Evolutionary conservation across 1,140 invertebrate genomes (phyloP).

Genomic region (Drosophila nebulosa): DNA sequence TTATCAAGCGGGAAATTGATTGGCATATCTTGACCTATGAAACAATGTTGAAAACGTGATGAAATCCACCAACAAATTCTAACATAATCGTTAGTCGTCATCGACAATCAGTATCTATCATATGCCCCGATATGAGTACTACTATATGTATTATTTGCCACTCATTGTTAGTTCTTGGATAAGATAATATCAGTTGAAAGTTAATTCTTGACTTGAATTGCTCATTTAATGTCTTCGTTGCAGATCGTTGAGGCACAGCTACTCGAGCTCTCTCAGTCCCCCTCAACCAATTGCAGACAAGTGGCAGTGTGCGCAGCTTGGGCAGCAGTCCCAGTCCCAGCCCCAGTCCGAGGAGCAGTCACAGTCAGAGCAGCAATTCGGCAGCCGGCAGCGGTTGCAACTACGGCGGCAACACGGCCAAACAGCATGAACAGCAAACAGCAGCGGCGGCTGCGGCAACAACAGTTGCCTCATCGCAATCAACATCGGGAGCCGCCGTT

Average conservation of each 20-base stretch:
- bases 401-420: constrained; percentile 39
- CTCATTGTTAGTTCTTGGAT: too few species aligned
- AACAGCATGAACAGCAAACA: constrained; percentile 47
- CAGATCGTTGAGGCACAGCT: constrained; percentile 48
- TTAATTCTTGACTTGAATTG: too few species aligned
- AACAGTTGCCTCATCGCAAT: not conserved
- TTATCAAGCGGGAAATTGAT: not conserved
- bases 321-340: constrained; percentile 24
- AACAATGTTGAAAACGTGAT: not conserved
- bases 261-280: constrained; percentile 25
- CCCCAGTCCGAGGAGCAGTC: constrained; percentile 17
- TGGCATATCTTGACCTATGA: not conserved
- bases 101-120: too few species aligned
- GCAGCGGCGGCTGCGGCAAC: constrained; percentile 13
- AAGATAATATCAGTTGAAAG: too few species aligned
- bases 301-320: constrained; percentile 36
- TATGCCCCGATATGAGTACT: too few species aligned
- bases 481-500: constrained; percentile 20
- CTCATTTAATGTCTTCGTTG: not conserved
- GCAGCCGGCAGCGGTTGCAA: constrained; percentile 14
- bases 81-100: too few species aligned
- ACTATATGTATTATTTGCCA: too few species aligned
- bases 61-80: too few species aligned
- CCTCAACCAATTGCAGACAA: constrained; percentile 21
- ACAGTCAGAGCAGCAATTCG: constrained; percentile 12